Evolutionary conservation across 2,888 invertebrate genomes (phyloP).

Genomic region (Leptinotarsa rubiginosa): DNA sequence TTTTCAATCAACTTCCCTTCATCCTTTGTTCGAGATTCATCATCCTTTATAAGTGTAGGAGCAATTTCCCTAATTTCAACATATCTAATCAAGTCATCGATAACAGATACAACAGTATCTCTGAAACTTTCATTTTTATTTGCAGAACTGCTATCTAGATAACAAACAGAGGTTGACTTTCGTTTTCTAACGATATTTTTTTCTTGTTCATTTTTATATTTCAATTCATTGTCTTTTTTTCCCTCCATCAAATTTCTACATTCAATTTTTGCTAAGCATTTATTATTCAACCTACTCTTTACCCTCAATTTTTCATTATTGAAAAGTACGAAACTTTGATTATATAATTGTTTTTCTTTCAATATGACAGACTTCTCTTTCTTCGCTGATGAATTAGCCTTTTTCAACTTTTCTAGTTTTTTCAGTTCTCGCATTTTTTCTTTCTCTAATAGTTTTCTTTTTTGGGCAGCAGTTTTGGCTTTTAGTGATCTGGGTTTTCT

Average conservation of each 20-base stretch:
- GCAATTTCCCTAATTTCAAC: conserved; percentile 73
- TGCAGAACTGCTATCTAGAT: background rate
- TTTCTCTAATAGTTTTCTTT: conserved; percentile 65
- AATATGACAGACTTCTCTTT: background rate
- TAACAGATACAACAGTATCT: conserved; percentile 55
- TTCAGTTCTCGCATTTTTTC: conserved; percentile 39
- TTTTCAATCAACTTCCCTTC: conserved; percentile 45
- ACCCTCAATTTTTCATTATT: conserved; percentile 53
- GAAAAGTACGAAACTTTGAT: conserved; percentile 50
- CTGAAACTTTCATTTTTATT: conserved; percentile 23
- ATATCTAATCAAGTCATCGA: conserved; percentile 71
- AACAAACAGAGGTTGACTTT: conserved; percentile 15
- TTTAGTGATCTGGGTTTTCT: conserved; percentile 53
- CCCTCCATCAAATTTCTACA: conserved; percentile 65
- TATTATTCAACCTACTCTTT: conserved; percentile 35
- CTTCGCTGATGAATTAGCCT: background rate
- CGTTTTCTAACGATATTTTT: conserved; percentile 67
- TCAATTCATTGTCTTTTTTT: conserved; percentile 67
- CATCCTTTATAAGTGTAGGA: conserved; percentile 68
- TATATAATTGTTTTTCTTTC: conserved; percentile 16
- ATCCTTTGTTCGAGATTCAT: conserved; percentile 53
- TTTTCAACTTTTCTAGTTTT: conserved; percentile 36
- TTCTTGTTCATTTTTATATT: conserved; percentile 71
- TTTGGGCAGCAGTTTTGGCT: conserved; percentile 70
- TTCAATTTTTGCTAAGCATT: conserved; percentile 47